Conservation (phyloP, 2,113 vertebrate genomes). For the Artemisiospiza belli region DNA sequence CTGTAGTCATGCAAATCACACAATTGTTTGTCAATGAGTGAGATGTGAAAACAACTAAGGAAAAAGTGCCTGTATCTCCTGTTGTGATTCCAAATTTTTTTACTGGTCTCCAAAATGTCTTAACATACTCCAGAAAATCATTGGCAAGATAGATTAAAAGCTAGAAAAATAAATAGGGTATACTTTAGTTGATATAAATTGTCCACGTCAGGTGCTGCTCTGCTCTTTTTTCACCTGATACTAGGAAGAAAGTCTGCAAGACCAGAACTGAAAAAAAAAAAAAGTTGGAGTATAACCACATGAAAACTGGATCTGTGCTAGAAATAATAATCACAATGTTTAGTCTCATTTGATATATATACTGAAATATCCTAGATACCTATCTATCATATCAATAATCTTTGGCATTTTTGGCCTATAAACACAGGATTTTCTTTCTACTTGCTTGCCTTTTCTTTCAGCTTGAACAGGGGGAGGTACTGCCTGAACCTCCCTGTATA, state of each 20-base stretch:
- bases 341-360: neutral
- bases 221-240: neutral
- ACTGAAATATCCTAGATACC: neutral
- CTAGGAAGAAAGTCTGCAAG: neutral
- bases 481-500: neutral
- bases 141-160: neutral
- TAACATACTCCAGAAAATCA: neutral
- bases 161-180: neutral
- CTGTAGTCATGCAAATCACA: neutral
- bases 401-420: neutral
- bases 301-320: neutral
- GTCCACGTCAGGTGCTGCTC: neutral
- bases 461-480: neutral
- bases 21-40: neutral
- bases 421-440: neutral
- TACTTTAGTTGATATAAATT: neutral
- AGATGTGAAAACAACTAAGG: neutral
- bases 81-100: neutral
- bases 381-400: neutral
- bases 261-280: neutral
- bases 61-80: fast-evolving
- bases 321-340: neutral
- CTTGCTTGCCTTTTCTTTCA: neutral
- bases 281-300: neutral
- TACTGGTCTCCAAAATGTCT: neutral